Base-by-base conservation (phyloP, 2,113 vertebrate species). In the Syrmaticus mikado region DNA sequence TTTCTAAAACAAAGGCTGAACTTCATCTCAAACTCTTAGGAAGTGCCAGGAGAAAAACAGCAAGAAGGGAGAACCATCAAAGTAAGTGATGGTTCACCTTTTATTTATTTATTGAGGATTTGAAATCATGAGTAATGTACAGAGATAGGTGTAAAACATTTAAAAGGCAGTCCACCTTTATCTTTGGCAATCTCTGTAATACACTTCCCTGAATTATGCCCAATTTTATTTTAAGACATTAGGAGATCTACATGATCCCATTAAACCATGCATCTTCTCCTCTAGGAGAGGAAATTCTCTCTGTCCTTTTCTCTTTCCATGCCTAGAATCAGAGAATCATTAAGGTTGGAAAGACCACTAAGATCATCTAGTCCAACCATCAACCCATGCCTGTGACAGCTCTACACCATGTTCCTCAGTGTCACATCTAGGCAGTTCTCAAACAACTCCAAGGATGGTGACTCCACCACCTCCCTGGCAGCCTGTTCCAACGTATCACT, bases 1-100 rank as follows among this genome's bases (percentile, higher is more conserved):
- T 81, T 94, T 88, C 68, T 90, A 67, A 78, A 88, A 52, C 38
- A 72, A 62, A 80, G 68, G 8, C 75, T 80, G 64, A 89, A 89
- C 85, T 92, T 77, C 34, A 18, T 77, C 28, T 74, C 41, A 62
- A 41, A 85, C 34, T 60, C 41, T 58, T 52, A 83, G 43, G 38
- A 67, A 80, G 13, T 0, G 0, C 21, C 15, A 74, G 45, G 79
- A 85, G 85, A 87, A 94, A 89, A 93, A 16, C 21, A 61, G 17
- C 13, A 75, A 62, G 28, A 82, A 20, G 15, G 40, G 57, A 73
- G 57, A 85, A 41, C 19, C 24, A 24, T 73, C 65, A 66, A 84
- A 72, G 14, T 10, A 84, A 52, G n/a, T 2, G 10, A 57, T 17
- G 68, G 24, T 73, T 43, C 41, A 32, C 89, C 77, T 76, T 13